Evolutionary conservation across 2,797 vertebrate species (phyloP), one percentile per base, ranked within the genome.

Genomic region (Pangasius macronema): DNA sequence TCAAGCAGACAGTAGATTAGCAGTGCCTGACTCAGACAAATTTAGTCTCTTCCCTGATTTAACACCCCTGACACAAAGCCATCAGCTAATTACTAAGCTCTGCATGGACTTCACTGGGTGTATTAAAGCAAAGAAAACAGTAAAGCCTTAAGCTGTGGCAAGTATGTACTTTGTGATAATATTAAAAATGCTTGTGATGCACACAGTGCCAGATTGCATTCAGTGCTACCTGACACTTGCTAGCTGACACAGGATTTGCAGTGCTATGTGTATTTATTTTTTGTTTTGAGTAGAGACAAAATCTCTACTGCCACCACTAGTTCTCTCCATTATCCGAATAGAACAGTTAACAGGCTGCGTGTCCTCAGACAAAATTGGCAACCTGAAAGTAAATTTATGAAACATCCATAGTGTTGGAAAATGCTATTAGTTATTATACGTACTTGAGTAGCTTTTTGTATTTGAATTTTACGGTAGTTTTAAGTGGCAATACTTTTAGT

Each of bases 1-100:
- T 82, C 65, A 83, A 70, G 46, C 65, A 83, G 82, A 83, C 82
- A 70, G 82, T 70, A 70, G 63, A 83, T 83, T 83, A 83, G 65
- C 63, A 36, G 82, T 70, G 46, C 46, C 82, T 65, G 65, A 70
- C 63, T 83, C 82, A 70, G 82, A 13, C 49, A 51, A 68, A 83
- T 83, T 83, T 83, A 83, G 27, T 53, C 82, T 36, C 46, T 55
- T 70, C 65, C 49, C 65, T 83, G 46, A 83, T 68, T 83, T 49
- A 65, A 65, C 61, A 82, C 59, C 80, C 39, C 81, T 82, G 81
- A 65, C 81, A 82, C 81, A 82, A 67, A 83, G 30, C 51, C 65
- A 83, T 87, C 65, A 65, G 63, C 61, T 72, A 79, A 68, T 85
- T 72, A 80, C 57, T 61, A 49, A 85, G 36, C 36, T 83, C 65